Percentiles rank a stretch among this genome's conserved stretches.
Evolutionary conservation across 2,797 vertebrate genomes (phyloP).

Genomic region (Hyperoplus lanceolatus): DNA sequence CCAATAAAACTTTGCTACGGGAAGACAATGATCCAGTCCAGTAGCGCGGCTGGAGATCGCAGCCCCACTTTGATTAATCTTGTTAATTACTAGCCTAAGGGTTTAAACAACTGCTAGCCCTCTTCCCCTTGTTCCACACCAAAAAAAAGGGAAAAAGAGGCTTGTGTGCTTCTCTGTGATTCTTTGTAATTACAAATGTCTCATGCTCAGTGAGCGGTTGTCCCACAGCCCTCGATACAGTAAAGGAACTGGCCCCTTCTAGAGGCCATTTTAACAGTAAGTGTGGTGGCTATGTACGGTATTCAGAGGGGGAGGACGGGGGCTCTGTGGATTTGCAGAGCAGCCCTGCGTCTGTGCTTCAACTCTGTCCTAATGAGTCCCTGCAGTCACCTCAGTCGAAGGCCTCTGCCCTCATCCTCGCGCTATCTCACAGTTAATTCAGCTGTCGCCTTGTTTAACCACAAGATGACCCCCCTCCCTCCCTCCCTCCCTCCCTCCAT

Average conservation of each 20-base stretch:
- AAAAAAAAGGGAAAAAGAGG: conserved; percentile 61
- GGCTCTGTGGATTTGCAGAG: conserved; percentile 64
- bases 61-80: conserved; percentile 85
- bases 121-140: conserved; percentile 52
- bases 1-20: conserved; percentile 75
- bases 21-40: conserved; percentile 81
- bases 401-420: conserved; percentile 57
- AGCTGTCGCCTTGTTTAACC: conserved; percentile 73
- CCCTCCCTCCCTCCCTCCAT: not conserved
- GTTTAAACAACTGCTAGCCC: conserved; percentile 61
- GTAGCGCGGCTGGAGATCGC: conserved; percentile 70
- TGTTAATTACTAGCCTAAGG: conserved; percentile 86
- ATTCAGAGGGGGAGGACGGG: conserved; percentile 69
- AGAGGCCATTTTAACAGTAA: conserved; percentile 50
- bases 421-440: conserved; percentile 61
- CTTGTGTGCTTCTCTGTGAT: conserved; percentile 63
- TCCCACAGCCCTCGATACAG: conserved; percentile 54
- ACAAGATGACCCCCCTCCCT: conserved; percentile 56
- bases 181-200: conserved; percentile 83
- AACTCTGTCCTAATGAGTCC: conserved; percentile 79
- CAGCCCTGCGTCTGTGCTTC: conserved; percentile 60
- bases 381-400: conserved; percentile 66
- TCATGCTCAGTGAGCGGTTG: conserved; percentile 67
- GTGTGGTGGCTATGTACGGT: conserved; percentile 68
- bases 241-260: conserved; percentile 44